Percentiles rank a stretch among this genome's conserved stretches.
Evolutionary conservation across 2,797 vertebrate species (phyloP).

Genomic region (Picus viridis): DNA sequence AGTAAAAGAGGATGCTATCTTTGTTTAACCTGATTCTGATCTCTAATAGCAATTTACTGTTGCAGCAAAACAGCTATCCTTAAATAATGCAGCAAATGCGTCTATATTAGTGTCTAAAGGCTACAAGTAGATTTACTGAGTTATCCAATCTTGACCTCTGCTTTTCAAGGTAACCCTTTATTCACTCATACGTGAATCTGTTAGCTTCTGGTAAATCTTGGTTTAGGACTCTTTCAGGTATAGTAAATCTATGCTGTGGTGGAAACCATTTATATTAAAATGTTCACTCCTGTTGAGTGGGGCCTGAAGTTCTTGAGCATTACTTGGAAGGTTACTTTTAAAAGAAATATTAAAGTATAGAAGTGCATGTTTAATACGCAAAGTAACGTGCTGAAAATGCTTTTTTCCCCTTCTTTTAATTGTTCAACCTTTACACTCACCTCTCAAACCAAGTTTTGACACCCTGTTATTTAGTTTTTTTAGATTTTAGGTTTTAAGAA

Average conservation of each 20-base stretch:
- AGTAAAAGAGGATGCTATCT: background rate
- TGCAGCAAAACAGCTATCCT: background rate
- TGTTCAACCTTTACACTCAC: background rate
- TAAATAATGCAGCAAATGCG: background rate
- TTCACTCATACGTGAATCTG: background rate
- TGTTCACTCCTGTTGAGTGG: background rate
- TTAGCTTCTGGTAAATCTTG: background rate
- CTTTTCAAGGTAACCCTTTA: background rate
- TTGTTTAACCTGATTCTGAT: background rate
- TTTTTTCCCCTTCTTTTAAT: too few relatives aligned
- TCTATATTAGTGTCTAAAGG: background rate
- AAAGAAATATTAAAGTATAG: background rate
- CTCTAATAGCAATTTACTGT: background rate
- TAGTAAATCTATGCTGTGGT: background rate
- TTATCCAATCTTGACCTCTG: background rate
- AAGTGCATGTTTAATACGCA: background rate
- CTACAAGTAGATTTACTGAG: background rate
- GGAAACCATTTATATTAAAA: background rate
- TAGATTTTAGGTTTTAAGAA: background rate
- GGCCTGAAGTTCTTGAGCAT: background rate
- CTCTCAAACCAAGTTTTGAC: background rate
- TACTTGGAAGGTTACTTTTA: background rate
- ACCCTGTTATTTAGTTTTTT: background rate
- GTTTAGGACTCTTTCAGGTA: background rate
- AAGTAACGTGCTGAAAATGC: background rate